Evolutionary conservation across 2,797 vertebrate species (phyloP).

Genomic region (Eutrigla gurnardus): DNA sequence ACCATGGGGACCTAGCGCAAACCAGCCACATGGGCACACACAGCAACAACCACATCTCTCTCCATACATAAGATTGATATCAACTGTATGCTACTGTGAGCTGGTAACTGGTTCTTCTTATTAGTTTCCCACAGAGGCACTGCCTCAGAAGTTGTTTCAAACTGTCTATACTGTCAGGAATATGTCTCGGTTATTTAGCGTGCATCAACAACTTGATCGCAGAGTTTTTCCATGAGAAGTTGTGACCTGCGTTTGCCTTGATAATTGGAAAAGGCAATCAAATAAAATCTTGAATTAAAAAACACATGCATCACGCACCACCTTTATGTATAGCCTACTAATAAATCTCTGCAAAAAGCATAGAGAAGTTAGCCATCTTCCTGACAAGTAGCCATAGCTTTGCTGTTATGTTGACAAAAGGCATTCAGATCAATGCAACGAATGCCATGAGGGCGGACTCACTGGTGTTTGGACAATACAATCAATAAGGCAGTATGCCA

Average conservation of each 20-base stretch:
- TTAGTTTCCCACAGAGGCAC: slow-evolving; percentile 35
- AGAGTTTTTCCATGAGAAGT: slow-evolving; percentile 32
- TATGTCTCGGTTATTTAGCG: slow-evolving; percentile 48
- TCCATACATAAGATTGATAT: slow-evolving; percentile 35
- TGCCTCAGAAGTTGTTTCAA: slow-evolving; percentile 46
- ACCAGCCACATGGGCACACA: slow-evolving; percentile 46
- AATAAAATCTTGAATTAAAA: slow-evolving; percentile 30
- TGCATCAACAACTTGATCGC: slow-evolving; percentile 39
- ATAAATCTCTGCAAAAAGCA: neutral
- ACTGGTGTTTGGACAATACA: slow-evolving; percentile 6
- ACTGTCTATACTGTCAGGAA: slow-evolving; percentile 51
- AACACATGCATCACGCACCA: slow-evolving; percentile 6
- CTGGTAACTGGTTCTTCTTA: slow-evolving; percentile 49
- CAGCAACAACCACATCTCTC: slow-evolving; percentile 43
- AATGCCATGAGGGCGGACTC: slow-evolving; percentile 18
- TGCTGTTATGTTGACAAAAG: slow-evolving; percentile 16
- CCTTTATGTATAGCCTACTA: neutral
- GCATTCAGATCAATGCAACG: slow-evolving; percentile 25
- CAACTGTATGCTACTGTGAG: slow-evolving; percentile 34
- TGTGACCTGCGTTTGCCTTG: slow-evolving; percentile 28
- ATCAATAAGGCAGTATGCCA: slow-evolving; percentile 25
- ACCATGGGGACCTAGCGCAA: slow-evolving; percentile 64
- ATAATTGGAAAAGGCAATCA: slow-evolving; percentile 42
- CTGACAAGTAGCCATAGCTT: slow-evolving; percentile 26
- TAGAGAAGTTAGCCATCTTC: slow-evolving; percentile 8